Evolutionary conservation across 2,888 invertebrate species (phyloP).

Genomic region (Meiosimyza platycephala): DNA sequence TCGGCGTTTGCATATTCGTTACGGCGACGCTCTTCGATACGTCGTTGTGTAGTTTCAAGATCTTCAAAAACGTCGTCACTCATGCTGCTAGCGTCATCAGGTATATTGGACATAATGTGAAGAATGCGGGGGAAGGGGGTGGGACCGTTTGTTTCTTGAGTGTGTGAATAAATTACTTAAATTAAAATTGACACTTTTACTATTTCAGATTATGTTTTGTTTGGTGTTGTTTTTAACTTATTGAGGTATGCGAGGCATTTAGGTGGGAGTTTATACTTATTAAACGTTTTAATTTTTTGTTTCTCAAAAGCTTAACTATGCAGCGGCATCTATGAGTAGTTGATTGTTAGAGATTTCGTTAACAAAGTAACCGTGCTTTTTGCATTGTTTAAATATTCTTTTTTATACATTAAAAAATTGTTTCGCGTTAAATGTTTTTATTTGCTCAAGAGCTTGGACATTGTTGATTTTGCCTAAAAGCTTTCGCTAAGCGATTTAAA

Average conservation of each 20-base stretch:
- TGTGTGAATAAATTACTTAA: background rate
- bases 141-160: background rate
- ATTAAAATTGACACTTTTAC: background rate
- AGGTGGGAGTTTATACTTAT: background rate
- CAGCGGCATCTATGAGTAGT: background rate
- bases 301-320: background rate
- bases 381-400: no score
- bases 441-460: no score
- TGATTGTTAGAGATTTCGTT: background rate
- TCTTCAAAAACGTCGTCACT: conserved; percentile 87
- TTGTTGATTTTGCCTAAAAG: no score
- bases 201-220: background rate
- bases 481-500: no score
- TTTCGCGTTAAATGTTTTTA: no score
- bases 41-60: conserved; percentile 67
- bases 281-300: background rate
- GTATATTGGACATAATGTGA: conserved; percentile 68
- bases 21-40: conserved; percentile 59
- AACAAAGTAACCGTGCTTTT: no score
- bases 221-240: background rate
- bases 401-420: no score
- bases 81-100: conserved; percentile 78
- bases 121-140: background rate
- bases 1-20: conserved; percentile 48
- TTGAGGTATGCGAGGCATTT: conserved; percentile 12